Conservation (phyloP, 2,797 vertebrate species). For the Gambelia wislizenii region DNA sequence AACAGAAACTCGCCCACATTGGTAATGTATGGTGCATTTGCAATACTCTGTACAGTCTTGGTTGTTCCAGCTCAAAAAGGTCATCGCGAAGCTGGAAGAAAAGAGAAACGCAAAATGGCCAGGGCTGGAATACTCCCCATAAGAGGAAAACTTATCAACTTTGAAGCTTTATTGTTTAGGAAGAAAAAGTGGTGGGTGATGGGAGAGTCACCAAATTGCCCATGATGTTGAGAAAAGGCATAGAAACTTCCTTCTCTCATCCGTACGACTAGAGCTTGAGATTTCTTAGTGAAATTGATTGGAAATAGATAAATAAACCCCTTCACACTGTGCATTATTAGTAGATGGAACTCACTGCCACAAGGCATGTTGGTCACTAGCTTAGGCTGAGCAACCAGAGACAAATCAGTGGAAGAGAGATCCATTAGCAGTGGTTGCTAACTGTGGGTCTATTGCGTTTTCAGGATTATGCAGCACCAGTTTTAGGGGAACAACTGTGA, state of each 20-base stretch:
- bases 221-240: too few species aligned
- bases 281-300: not conserved
- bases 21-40: not conserved
- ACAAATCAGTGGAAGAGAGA: too few species aligned
- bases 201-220: not conserved
- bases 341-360: too few species aligned
- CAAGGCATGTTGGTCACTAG: too few species aligned
- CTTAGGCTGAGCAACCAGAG: too few species aligned
- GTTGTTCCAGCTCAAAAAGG: not conserved
- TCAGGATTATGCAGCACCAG: not conserved
- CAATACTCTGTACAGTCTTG: not conserved
- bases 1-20: too few species aligned
- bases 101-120: not conserved
- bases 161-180: not conserved
- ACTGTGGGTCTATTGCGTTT: not conserved
- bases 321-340: too few species aligned
- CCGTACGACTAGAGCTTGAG: too few species aligned
- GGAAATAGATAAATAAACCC: too few species aligned
- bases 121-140: not conserved
- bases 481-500: not conserved
- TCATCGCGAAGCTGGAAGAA: not conserved
- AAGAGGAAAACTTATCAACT: too few species aligned
- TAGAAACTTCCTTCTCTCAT: too few species aligned
- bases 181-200: not conserved
- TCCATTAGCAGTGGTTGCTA: not conserved